phyloP scores from a whole-genome alignment of 2,888 invertebrate genomes.

The Parnassius smintheus region DNA sequence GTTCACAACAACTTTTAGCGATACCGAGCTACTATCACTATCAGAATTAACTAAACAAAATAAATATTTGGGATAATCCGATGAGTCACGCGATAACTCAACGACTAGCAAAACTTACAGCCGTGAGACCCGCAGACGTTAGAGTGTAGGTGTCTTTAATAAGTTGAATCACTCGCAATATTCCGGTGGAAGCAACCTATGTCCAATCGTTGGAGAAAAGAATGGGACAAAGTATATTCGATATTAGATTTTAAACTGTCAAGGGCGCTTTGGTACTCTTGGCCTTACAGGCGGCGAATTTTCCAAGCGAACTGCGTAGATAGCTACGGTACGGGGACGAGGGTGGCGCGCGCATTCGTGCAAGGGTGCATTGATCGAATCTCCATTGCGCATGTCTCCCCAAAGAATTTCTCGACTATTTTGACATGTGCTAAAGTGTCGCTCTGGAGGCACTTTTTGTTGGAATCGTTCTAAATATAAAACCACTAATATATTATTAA shows the following conservation, averaged over 20 bases:
- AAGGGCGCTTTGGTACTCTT: conserved; percentile 56
- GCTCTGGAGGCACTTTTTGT: conserved; percentile 33
- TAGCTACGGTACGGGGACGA: conserved; percentile 46
- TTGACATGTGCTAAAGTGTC: conserved; percentile 59
- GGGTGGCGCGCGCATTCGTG: conserved; percentile 74
- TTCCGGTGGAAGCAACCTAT: conserved; percentile 36
- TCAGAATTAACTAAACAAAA: conserved; percentile 49
- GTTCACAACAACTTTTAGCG: conserved; percentile 51
- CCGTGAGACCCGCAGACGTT: conserved; percentile 36
- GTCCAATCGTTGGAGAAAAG: conserved; percentile 44
- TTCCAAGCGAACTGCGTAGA: conserved; percentile 74
- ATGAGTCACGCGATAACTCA: conserved; percentile 68
- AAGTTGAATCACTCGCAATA: conserved; percentile 39
- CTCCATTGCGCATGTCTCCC: conserved; percentile 68
- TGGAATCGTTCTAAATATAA: conserved; percentile 27
- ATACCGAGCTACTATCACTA: conserved; percentile 43
- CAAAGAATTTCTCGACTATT: conserved; percentile 53
- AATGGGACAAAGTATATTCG: conserved; percentile 37
- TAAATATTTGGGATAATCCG: conserved; percentile 66
- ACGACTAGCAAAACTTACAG: conserved; percentile 52
- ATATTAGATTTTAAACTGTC: conserved; percentile 39
- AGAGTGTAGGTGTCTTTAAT: conserved; percentile 77
- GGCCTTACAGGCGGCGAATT: conserved; percentile 58
- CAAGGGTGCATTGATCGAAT: conserved; percentile 75
- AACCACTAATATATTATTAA: conserved; percentile 10